Evolutionary conservation across 2,113 vertebrate genomes (phyloP).

Genomic region (Bombycilla garrulus): DNA sequence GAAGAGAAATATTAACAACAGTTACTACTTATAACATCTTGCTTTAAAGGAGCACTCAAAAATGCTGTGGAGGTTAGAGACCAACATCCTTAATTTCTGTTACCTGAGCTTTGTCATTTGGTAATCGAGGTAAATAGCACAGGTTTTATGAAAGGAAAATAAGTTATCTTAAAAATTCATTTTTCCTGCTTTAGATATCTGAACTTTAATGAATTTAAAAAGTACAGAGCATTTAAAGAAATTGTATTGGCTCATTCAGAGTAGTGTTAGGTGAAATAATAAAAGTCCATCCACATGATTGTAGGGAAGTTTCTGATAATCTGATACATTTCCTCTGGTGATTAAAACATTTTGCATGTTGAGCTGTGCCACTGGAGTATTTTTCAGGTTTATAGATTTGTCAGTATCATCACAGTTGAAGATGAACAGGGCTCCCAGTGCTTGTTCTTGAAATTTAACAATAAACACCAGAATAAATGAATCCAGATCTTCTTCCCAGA

Average conservation of each 20-base stretch:
- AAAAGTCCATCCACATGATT: not conserved
- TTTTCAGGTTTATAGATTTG: not conserved
- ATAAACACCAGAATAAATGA: not conserved
- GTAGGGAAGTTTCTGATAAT: not conserved
- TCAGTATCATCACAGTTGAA: not conserved
- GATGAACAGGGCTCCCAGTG: not conserved
- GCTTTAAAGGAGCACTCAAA: not conserved
- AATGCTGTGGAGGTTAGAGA: not conserved
- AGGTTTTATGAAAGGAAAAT: not conserved
- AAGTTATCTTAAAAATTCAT: not conserved
- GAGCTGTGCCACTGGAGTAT: not conserved
- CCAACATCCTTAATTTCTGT: not conserved
- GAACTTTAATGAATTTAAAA: not conserved
- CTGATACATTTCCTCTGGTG: not conserved
- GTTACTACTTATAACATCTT: not conserved
- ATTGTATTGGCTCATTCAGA: fast-evolving
- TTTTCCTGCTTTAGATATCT: not conserved
- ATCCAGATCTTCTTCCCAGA: not conserved
- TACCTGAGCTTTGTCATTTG: not conserved
- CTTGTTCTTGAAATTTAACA: not conserved
- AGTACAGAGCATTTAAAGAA: not conserved
- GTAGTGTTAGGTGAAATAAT: not conserved
- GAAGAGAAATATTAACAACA: not conserved
- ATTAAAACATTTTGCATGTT: not conserved
- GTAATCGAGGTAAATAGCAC: not conserved